Evolutionary conservation across 2,888 invertebrate genomes (phyloP).

Genomic region (Busseola fusca): DNA sequence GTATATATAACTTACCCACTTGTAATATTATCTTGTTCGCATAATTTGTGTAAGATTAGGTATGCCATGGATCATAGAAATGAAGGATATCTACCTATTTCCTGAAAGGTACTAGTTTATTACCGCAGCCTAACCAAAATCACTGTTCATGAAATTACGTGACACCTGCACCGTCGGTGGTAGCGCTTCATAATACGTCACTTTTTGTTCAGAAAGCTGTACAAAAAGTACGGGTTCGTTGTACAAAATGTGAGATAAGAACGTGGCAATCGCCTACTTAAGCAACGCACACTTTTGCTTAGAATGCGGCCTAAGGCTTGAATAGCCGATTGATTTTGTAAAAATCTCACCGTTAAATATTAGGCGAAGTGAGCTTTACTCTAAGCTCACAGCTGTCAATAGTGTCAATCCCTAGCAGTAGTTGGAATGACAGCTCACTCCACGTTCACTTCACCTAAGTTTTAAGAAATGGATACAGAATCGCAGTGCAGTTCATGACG

Average conservation of each 20-base stretch:
- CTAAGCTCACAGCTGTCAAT: too few relatives aligned
- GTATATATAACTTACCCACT: constrained; percentile 14
- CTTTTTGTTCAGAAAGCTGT: not conserved
- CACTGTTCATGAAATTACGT: not conserved
- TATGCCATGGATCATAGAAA: constrained; percentile 18
- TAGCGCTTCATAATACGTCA: not conserved
- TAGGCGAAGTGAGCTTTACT: too few relatives aligned
- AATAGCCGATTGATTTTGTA: too few relatives aligned
- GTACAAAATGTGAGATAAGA: not conserved
- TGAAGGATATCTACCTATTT: not conserved
- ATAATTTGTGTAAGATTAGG: not conserved
- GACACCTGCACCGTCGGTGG: too few relatives aligned
- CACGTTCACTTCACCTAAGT: too few relatives aligned
- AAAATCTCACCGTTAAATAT: too few relatives aligned
- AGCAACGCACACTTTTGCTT: not conserved
- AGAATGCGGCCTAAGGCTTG: not conserved
- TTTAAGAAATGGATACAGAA: too few relatives aligned
- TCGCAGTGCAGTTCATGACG: not conserved
- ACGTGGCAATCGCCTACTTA: not conserved
- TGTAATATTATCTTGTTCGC: constrained; percentile 27
- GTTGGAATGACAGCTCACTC: too few relatives aligned
- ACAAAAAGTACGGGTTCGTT: not conserved
- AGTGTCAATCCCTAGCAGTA: too few relatives aligned
- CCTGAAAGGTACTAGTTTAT: not conserved
- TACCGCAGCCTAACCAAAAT: not conserved